A percentile compares a stretch with the other conserved stretches of the same genome.
phyloP scores from a whole-genome alignment of 2,797 vertebrate genomes.

The Artibeus lituratus region DNA sequence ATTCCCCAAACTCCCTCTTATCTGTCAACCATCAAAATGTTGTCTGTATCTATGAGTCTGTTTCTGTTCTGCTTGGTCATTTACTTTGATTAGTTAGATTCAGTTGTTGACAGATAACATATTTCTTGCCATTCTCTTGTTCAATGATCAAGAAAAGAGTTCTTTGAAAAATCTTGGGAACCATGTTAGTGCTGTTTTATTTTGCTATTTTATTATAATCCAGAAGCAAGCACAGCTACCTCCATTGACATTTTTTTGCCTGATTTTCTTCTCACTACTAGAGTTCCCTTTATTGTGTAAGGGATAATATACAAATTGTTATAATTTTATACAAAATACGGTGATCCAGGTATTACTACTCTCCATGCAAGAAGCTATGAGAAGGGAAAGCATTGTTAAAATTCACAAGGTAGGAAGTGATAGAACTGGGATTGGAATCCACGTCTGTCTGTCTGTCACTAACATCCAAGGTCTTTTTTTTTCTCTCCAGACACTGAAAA shows the following conservation, averaged over 20 bases:
- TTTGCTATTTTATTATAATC: not conserved
- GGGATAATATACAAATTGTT: not conserved
- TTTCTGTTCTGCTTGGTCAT: too few species aligned
- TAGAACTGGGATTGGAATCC: not conserved
- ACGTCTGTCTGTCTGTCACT: not conserved
- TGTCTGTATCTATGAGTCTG: too few species aligned
- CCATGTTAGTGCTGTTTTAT: not conserved
- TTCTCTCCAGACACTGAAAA: not conserved
- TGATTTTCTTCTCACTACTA: not conserved
- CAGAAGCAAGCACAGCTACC: not conserved
- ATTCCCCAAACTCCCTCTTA: too few species aligned
- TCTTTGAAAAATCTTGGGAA: not conserved
- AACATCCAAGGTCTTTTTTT: not conserved
- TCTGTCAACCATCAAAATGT: too few species aligned
- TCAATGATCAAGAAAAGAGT: not conserved
- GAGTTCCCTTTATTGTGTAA: not conserved
- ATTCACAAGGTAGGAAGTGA: not conserved
- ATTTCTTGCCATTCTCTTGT: not conserved
- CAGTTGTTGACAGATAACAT: too few species aligned
- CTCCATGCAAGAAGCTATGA: not conserved
- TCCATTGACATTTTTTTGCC: not conserved
- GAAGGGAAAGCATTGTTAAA: not conserved
- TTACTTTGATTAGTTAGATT: too few species aligned
- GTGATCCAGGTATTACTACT: not conserved
- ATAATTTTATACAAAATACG: not conserved